These are phyloP conservation scores for Platyscapa corneri DNA, from an alignment of 1,140 invertebrate genomes.

Conservation along the genomic window DNA sequence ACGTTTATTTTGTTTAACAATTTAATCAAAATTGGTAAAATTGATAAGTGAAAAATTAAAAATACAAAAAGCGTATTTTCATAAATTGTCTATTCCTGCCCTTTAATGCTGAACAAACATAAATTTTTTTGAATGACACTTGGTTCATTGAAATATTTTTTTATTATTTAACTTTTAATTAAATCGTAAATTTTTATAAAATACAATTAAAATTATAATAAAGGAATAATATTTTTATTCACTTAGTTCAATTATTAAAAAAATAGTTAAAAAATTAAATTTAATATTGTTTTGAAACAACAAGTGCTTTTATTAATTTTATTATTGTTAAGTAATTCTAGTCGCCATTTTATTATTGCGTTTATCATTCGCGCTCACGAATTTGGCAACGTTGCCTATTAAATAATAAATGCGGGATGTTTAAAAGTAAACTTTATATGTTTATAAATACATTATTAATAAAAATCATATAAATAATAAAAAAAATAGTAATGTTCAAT, in stretches of 20 bases:
- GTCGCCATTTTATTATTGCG: conserved; percentile 43
- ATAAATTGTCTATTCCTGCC: conserved; percentile 30
- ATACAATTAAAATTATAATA: background rate
- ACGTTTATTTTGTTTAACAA: background rate
- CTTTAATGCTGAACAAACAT: background rate
- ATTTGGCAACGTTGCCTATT: background rate
- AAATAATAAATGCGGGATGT: conserved; percentile 14
- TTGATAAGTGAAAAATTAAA: conserved; percentile 25
- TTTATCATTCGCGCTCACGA: conserved; percentile 33
- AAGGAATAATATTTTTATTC: background rate
- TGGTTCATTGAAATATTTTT: conserved; percentile 6
- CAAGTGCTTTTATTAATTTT: conserved; percentile 20
- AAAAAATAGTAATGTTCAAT: too few relatives aligned
- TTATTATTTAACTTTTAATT: background rate
- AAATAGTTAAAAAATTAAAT: background rate
- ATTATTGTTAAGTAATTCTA: conserved; percentile 19
- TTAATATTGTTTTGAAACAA: conserved; percentile 9
- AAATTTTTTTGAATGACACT: conserved; percentile 22
- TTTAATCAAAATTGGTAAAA: conserved; percentile 22
- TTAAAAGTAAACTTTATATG: background rate
- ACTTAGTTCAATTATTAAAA: background rate
- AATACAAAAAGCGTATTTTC: conserved; percentile 39
- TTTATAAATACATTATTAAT: background rate
- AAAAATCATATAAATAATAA: background rate
- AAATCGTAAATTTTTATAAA: background rate